phyloP scores from a whole-genome alignment of 2,113 vertebrate species.

The Takifugu bimaculatus region DNA sequence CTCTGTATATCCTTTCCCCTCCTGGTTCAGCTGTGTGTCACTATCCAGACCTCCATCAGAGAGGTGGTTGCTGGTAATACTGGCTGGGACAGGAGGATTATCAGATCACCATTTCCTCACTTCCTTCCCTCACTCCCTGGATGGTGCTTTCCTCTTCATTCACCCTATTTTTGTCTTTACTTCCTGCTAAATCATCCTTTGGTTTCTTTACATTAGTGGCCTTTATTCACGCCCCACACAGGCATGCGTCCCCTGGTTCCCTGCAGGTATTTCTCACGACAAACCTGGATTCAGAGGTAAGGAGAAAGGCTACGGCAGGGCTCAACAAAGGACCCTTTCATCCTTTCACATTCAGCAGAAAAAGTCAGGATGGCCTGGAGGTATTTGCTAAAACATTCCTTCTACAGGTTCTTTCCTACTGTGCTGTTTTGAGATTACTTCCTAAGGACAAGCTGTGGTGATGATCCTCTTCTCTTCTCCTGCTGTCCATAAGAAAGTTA shows the following conservation, averaged over 20 bases:
- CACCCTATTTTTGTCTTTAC: slow-evolving; percentile 17
- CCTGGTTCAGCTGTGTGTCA: slow-evolving; percentile 28
- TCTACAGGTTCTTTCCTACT: slow-evolving; percentile 50
- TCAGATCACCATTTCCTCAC: slow-evolving; percentile 60
- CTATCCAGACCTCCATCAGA: slow-evolving; percentile 52
- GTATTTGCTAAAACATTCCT: slow-evolving; percentile 32
- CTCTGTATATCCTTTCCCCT: slow-evolving; percentile 28
- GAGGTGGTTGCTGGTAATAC: slow-evolving; percentile 42
- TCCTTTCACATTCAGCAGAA: slow-evolving; percentile 61
- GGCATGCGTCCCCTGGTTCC: not conserved
- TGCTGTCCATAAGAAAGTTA: slow-evolving; percentile 6
- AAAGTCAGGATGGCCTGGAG: slow-evolving; percentile 31
- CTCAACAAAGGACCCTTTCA: slow-evolving; percentile 62
- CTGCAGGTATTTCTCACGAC: slow-evolving; percentile 52
- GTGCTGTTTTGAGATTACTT: slow-evolving; percentile 6
- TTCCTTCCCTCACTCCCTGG: slow-evolving; percentile 26
- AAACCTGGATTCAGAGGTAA: slow-evolving; percentile 25
- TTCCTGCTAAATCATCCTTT: slow-evolving; percentile 19
- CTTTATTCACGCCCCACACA: not conserved
- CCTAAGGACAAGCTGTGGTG: slow-evolving; percentile 29
- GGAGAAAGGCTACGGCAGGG: slow-evolving; percentile 30
- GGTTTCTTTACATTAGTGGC: slow-evolving; percentile 13
- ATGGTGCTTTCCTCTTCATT: slow-evolving; percentile 27
- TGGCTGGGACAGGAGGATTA: slow-evolving; percentile 49
- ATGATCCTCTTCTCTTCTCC: not conserved